phyloP scores from a whole-genome alignment of 30 jellyfish, hydroid and myxozoan genomes.

The Aurelia sp. region DNA sequence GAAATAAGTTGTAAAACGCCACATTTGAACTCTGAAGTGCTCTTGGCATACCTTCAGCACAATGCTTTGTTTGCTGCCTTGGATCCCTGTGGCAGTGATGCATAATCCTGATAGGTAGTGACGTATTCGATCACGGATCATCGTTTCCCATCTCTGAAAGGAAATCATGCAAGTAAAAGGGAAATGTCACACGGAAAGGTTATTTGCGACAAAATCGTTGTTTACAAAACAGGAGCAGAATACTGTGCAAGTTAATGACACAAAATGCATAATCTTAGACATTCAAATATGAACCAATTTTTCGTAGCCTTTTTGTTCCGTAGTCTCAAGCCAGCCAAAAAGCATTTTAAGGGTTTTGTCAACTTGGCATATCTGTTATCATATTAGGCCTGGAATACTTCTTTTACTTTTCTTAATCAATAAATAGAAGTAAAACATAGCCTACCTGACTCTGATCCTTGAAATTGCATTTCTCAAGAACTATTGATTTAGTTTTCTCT shows the following conservation, averaged over 20 bases:
- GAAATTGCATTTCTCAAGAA: slow-evolving; percentile 26
- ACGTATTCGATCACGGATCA: slow-evolving; percentile 75
- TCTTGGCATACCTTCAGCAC: slow-evolving; percentile 48
- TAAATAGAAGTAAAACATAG: background rate
- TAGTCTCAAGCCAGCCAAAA: no score
- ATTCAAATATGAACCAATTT: no score
- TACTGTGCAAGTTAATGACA: no score
- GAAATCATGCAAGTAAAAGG: background rate
- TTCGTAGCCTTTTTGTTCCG: no score
- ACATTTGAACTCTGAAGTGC: slow-evolving; percentile 54
- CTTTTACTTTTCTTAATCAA: background rate
- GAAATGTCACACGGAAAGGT: background rate
- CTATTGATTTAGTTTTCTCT: background rate
- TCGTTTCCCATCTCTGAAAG: slow-evolving; percentile 76
- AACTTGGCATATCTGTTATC: no score
- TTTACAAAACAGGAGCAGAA: no score
- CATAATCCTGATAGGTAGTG: slow-evolving; percentile 67
- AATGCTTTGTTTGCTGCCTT: slow-evolving; percentile 13
- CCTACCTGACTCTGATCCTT: slow-evolving; percentile 50
- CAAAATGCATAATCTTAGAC: no score
- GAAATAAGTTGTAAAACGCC: slow-evolving; percentile 62
- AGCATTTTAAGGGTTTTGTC: no score
- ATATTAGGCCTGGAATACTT: no score
- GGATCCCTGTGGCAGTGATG: slow-evolving; percentile 40
- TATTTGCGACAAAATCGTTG: no score